Conservation (phyloP, 1,140 invertebrate genomes). For the Rhynchophorus ferrugineus region DNA sequence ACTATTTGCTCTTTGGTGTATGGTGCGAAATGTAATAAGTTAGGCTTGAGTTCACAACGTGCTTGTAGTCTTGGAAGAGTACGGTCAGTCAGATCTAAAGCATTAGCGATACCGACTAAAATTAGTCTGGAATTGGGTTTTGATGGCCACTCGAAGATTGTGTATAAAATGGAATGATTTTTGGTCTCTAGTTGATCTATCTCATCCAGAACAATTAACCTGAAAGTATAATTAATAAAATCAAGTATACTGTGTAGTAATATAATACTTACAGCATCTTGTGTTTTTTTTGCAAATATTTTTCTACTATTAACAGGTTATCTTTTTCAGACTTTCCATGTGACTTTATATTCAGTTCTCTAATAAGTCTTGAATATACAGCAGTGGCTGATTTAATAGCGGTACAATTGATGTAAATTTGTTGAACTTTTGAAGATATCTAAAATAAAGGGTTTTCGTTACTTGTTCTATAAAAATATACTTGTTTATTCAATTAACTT, state of each 20-base stretch:
- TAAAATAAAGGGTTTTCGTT: conserved; percentile 19
- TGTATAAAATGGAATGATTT: conserved; percentile 83
- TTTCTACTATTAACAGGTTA: conserved; percentile 54
- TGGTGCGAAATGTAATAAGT: conserved; percentile 83
- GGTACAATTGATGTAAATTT: conserved; percentile 77
- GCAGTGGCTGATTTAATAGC: conserved; percentile 63
- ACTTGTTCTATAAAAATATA: conserved; percentile 1
- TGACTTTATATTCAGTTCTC: conserved; percentile 53
- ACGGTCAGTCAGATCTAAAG: conserved; percentile 91
- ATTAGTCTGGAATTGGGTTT: conserved; percentile 62
- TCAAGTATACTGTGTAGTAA: conserved; percentile 1
- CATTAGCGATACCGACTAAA: conserved; percentile 90
- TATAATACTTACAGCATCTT: conserved; percentile 54
- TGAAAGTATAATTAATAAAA: conserved; percentile 42
- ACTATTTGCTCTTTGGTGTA: conserved; percentile 86
- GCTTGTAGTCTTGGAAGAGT: conserved; percentile 78
- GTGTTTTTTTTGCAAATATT: conserved; percentile 53
- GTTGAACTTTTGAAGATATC: conserved; percentile 47
- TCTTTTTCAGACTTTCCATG: conserved; percentile 51
- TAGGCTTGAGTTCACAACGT: conserved; percentile 59
- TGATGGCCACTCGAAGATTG: conserved; percentile 89
- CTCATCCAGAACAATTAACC: conserved; percentile 89
- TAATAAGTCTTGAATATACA: conserved; percentile 63
- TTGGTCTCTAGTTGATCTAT: conserved; percentile 85
- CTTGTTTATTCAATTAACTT: no score